These are phyloP conservation scores for Lepidocyrtoides sp. DNA, from an alignment of 2,888 invertebrate species.

Conservation along the genomic window DNA sequence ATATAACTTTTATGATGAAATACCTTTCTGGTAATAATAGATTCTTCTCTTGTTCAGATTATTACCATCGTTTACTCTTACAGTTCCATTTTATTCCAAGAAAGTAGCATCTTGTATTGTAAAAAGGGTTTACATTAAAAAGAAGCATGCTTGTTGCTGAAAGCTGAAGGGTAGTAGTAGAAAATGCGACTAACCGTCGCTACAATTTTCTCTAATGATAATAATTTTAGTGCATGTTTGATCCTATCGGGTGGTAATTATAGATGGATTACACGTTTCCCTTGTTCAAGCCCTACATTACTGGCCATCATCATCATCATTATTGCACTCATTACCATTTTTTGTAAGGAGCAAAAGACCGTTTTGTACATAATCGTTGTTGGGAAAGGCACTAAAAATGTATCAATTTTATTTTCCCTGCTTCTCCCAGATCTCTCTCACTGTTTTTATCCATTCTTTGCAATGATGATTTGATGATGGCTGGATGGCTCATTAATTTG, in stretches of 20 bases:
- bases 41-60: background rate
- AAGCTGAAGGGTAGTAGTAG: slow-evolving; percentile 4
- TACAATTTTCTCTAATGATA: slow-evolving; percentile 66
- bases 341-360: slow-evolving; percentile 10
- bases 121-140: background rate
- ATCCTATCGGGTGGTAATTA: slow-evolving; percentile 72
- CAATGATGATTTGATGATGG: slow-evolving; percentile 40
- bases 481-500: slow-evolving; percentile 48
- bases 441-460: no score
- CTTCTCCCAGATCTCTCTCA: background rate
- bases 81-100: background rate
- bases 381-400: background rate
- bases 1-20: slow-evolving; percentile 38
- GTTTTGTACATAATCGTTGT: background rate
- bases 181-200: slow-evolving; percentile 15
- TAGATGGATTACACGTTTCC: slow-evolving; percentile 66
- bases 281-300: background rate
- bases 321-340: slow-evolving; percentile 23
- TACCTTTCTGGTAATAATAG: slow-evolving; percentile 25
- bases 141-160: slow-evolving; percentile 19
- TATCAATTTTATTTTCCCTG: background rate
- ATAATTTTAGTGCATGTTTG: slow-evolving; percentile 70
- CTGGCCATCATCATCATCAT: background rate
- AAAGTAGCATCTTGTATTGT: slow-evolving; percentile 1
- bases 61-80: background rate